Evolutionary conservation across 2,888 invertebrate species (phyloP), one percentile per base, ranked within the genome.

Genomic region (Parascotia fuliginaria): DNA sequence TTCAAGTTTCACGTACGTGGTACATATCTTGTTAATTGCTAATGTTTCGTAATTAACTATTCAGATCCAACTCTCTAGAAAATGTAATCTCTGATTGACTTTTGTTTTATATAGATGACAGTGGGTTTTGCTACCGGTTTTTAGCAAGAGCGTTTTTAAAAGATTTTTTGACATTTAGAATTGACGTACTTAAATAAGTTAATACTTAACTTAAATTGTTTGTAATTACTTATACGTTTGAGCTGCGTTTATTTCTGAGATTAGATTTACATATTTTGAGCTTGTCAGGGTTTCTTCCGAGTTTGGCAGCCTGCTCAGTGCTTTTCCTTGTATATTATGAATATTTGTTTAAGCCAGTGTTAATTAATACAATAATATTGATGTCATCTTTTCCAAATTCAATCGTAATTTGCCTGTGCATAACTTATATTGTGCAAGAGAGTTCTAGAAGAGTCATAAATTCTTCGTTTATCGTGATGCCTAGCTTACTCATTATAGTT

Each of bases 1-100:
- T 77, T 78, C 73, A 70, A 72, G 77, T 83, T 84, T 83, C 81
- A 78, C 81, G 78, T 76, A 70, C 71, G 64, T 56, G 66, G 65
- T 67, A 73, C 68, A 66, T 70, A 72, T 72, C 72, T 72, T 56
- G 53, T 52, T 74, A 77, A 68, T 68, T 68, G 64, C 64, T 51
- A 29, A 60, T 52, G 64, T 56, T 66, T 68, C 66, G 55, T 70
- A 59, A 67, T 61, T 70, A 62, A 52, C 51, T 53, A 57, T 68
- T 58, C 56, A 58, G 59, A 63, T 47, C 47, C 53, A 58, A 43
- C 71, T 70, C 65, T 70, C 69, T 68, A 68, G 71, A 59, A 54
- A 60, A 50, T 48, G 36, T 13, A 41, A 48, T 34, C 16, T 38
- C 22, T 39, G 16, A 31, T 28, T 41, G 45, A 41, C 14, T 34